Conservation (phyloP, 1,140 invertebrate species). For the Palaemon carinicauda region DNA sequence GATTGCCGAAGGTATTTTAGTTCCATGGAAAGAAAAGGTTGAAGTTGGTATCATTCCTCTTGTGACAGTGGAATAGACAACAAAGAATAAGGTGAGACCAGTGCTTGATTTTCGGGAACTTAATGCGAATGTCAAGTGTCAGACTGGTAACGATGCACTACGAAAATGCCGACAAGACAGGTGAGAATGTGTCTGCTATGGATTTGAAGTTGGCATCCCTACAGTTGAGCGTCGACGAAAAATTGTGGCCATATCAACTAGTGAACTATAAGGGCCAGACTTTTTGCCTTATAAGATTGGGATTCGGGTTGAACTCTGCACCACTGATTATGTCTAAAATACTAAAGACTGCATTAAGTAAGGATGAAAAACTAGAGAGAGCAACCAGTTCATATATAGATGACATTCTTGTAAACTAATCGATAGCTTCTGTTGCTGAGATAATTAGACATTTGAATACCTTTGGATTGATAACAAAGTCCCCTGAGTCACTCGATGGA, state of each 20-base stretch:
- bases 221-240: neutral
- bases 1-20: neutral
- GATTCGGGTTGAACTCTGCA: conserved; percentile 11
- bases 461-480: too few relatives aligned
- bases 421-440: too few relatives aligned
- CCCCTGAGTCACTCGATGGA: too few relatives aligned
- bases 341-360: too few relatives aligned
- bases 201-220: too few relatives aligned
- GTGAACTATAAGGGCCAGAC: conserved; percentile 7
- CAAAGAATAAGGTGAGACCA: conserved; percentile 6
- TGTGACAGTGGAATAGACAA: neutral
- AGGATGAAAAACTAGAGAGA: too few relatives aligned
- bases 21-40: neutral
- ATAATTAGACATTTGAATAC: too few relatives aligned
- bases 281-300: neutral
- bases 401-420: too few relatives aligned
- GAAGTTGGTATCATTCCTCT: neutral
- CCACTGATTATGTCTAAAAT: conserved; percentile 7
- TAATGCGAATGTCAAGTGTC: neutral
- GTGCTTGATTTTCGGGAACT: conserved; percentile 13
- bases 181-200: too few relatives aligned
- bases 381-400: too few relatives aligned
- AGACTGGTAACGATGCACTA: neutral
- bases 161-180: too few relatives aligned
- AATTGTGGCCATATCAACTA: neutral